phyloP scores from a whole-genome alignment of 2,888 invertebrate species.

The Criorhina ranunculi region DNA sequence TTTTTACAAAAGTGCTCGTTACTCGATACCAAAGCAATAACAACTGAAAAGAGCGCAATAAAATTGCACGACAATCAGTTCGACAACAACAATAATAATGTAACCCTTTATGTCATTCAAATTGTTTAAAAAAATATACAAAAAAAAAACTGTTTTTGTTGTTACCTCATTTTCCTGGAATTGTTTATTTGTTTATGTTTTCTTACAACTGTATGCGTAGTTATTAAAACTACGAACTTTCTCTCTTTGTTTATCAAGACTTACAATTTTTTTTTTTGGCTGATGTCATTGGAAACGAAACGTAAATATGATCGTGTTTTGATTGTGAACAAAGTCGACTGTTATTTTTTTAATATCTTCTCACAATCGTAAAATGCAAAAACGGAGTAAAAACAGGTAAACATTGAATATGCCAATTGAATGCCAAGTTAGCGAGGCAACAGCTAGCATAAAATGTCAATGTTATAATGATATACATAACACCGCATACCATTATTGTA shows the following conservation, averaged over 20 bases:
- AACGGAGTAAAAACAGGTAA: not conserved
- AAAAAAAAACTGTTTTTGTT: constrained; percentile 23
- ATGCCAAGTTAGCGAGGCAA: constrained; percentile 27
- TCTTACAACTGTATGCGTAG: constrained; percentile 2
- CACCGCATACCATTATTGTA: constrained; percentile 9
- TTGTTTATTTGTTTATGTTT: constrained; percentile 36
- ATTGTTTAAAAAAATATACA: constrained; percentile 4
- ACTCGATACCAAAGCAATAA: too few relatives aligned
- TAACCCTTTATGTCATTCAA: not conserved
- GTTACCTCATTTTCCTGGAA: constrained; percentile 1
- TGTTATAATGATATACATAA: not conserved
- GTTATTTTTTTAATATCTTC: constrained; percentile 1
- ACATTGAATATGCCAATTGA: constrained; percentile 33
- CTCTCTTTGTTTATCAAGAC: constrained; percentile 22
- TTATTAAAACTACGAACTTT: constrained; percentile 30
- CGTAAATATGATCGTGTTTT: constrained; percentile 12
- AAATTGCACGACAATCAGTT: too few relatives aligned
- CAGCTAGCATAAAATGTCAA: constrained; percentile 20
- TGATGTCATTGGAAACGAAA: constrained; percentile 1
- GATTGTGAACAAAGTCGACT: not conserved
- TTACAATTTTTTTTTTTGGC: not conserved
- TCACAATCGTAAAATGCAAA: not conserved
- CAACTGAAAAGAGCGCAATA: too few relatives aligned
- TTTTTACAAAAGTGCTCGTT: too few relatives aligned
- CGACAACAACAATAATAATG: not conserved